phyloP scores from a whole-genome alignment of 92 coral and sea anemone species.

The Epizoanthus rinbou region DNA sequence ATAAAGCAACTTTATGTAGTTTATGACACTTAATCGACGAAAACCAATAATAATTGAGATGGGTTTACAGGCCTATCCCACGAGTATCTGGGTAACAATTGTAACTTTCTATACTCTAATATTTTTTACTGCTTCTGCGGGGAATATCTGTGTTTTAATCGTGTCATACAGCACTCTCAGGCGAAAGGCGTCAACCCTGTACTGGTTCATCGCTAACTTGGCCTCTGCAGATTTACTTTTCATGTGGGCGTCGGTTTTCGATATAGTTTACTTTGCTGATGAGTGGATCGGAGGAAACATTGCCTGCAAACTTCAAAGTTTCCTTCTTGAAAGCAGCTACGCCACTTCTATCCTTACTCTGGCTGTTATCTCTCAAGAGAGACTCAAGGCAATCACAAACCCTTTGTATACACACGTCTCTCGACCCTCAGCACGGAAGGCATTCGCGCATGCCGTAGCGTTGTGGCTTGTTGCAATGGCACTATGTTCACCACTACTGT shows the following conservation, averaged over 20 bases:
- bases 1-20: too few relatives aligned
- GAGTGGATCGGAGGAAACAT: conserved; percentile 15
- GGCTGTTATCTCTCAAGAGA: background rate
- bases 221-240: conserved; percentile 4
- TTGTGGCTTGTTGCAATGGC: background rate
- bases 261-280: conserved; percentile 9
- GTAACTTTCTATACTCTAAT: background rate
- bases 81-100: background rate
- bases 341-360: background rate
- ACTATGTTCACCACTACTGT: conserved; percentile 1
- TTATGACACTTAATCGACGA: too few relatives aligned
- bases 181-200: background rate
- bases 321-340: conserved; percentile 8
- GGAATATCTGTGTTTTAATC: background rate
- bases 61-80: background rate
- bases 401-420: background rate
- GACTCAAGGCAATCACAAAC: background rate
- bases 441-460: background rate
- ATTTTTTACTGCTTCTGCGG: background rate
- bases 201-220: conserved; percentile 16
- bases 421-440: background rate
- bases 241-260: background rate
- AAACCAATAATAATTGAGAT: background rate
- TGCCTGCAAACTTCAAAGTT: conserved; percentile 6
- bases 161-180: background rate